Conservation (phyloP, 1,140 invertebrate species). For the Magallana gigas region DNA sequence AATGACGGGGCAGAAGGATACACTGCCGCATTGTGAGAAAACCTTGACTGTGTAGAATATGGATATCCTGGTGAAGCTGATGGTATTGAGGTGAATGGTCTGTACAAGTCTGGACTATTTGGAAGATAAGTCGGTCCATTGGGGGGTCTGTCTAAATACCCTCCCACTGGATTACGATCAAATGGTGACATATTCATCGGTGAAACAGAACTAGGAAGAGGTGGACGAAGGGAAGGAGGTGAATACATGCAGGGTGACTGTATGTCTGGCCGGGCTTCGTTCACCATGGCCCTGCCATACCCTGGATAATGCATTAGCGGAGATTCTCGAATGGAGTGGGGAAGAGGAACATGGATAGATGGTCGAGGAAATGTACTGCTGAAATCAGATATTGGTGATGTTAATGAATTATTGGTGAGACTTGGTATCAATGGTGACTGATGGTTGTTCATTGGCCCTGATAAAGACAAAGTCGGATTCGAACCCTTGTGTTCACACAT, state of each 20-base stretch:
- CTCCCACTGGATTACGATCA: slow-evolving; percentile 56
- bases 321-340: slow-evolving; percentile 52
- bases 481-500: neutral
- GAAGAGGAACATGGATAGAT: slow-evolving; percentile 53
- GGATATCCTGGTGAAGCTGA: slow-evolving; percentile 42
- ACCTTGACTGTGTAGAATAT: slow-evolving; percentile 45
- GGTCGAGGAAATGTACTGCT: slow-evolving; percentile 36
- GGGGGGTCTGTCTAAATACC: slow-evolving; percentile 55
- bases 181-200: slow-evolving; percentile 54
- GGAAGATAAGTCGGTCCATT: slow-evolving; percentile 63
- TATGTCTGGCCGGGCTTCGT: slow-evolving; percentile 47
- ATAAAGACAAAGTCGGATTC: neutral
- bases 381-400: slow-evolving; percentile 18
- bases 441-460: slow-evolving; percentile 32
- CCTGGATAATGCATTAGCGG: slow-evolving; percentile 53
- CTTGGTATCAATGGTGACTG: slow-evolving; percentile 13
- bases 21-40: neutral
- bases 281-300: slow-evolving; percentile 48
- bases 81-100: slow-evolving; percentile 63
- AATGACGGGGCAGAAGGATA: slow-evolving; percentile 3
- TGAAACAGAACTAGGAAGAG: slow-evolving; percentile 50
- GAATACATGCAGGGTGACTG: slow-evolving; percentile 50
- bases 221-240: slow-evolving; percentile 39
- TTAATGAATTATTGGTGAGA: slow-evolving; percentile 19
- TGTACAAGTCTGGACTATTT: slow-evolving; percentile 61